Conservation (phyloP, 2,113 vertebrate species). For the Bubo blakistoni region DNA sequence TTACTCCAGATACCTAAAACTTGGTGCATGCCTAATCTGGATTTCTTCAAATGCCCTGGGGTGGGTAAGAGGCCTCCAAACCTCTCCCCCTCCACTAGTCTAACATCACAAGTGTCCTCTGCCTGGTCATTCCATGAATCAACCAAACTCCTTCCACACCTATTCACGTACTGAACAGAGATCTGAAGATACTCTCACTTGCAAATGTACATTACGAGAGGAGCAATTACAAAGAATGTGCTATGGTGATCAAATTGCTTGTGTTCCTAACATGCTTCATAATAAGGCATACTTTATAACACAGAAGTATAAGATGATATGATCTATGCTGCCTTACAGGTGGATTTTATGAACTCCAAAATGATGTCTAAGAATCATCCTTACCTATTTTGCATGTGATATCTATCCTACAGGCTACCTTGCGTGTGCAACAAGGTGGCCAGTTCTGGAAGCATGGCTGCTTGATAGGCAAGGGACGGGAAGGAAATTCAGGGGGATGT, state of each 20-base stretch:
- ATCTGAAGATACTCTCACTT: neutral
- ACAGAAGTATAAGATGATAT: neutral
- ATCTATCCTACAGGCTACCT: neutral
- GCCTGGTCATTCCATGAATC: neutral
- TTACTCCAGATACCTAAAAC: neutral
- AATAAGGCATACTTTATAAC: neutral
- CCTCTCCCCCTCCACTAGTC: rapidly evolving
- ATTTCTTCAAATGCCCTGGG: neutral
- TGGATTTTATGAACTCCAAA: neutral
- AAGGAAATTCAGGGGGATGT: neutral
- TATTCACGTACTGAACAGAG: neutral
- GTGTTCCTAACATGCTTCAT: neutral
- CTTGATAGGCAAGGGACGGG: neutral
- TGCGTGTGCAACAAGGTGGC: neutral
- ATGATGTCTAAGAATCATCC: neutral
- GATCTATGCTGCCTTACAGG: neutral
- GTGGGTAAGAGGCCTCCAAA: neutral
- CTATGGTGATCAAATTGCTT: neutral
- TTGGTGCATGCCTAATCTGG: neutral
- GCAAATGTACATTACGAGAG: neutral
- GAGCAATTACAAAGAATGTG: neutral
- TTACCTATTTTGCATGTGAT: neutral
- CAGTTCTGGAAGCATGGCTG: neutral
- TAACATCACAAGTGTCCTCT: neutral
- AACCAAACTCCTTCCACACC: neutral